Evolutionary conservation across 2,888 invertebrate species (phyloP), one percentile per base, ranked within the genome.

Genomic region (Lutraria lutraria): DNA sequence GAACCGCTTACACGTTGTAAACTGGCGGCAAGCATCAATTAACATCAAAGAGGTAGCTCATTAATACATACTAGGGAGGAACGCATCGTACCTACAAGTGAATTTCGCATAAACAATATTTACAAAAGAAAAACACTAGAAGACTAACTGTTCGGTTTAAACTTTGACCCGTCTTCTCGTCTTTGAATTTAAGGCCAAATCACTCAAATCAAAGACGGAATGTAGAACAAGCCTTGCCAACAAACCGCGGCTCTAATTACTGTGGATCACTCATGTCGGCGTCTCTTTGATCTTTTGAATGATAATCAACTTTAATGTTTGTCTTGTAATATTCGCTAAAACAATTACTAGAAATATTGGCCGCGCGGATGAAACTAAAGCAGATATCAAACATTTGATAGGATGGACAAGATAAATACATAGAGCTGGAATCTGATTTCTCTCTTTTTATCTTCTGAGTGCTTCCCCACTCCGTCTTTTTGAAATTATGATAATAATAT

Each of bases 1-100:
- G 88, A 89, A 81, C 81, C 86, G 88, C 85, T 89, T 84, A 87
- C 56, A 86, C 72, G 76, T 89, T 89, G 89, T 89, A 89, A 87
- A 88, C 87, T 80, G 85, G 86, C 87, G 85, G 88, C 83, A 83
- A 86, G 84, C 84, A 91, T 89, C 91, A 91, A 89, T 91, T 91
- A 91, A 91, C 87, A 86, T 91, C 91, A 91, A 91, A 91, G 89
- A 83, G 34, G 68, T 53, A 81, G 60, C 81, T 89, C 87, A 89
- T 89, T 88, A 87, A 86, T 91, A 79, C 79, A 25, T 25, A 76
- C 76, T 83, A 29, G 79, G 80, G 83, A 60, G 80, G 83, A 56
- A 80, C 83, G 52, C 43, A 54, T 80, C 43, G 56, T 80, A 76
- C 21, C 87, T 79, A 79, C 83, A 43, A 80, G 83, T 76, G 83